Base-by-base conservation (phyloP, 2,888 invertebrate species). In the Cheilosia impressa region DNA sequence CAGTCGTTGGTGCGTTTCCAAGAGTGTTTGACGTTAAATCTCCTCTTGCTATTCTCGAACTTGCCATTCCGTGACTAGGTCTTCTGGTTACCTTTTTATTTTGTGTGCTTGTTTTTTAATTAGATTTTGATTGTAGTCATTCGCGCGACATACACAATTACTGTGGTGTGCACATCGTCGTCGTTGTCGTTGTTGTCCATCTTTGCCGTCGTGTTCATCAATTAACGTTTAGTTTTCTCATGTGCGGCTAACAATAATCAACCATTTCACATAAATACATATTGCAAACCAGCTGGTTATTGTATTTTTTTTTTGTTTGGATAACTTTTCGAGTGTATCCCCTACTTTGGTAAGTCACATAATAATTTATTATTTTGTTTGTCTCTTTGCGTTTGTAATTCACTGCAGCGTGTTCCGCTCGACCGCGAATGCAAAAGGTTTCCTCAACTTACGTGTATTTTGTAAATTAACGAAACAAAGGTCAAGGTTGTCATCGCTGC, bases 1-100 rank as follows among this genome's bases (percentile, higher is more conserved):
- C 87, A 89, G 89, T 89, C 85, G 88, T 88, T 88, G 73, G 87
- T 89, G 87, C 78, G 87, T 84, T 88, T 88, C 78, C 89, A 87
- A 87, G 85, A 78, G 75, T 87, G 88, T 87, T 88, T 87, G 88
- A 89, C 89, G 88, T 88, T 77, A 4, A 63, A 68, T 66, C 52
- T 24, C 77, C 77, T 82, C 62, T 68, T 71, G 60, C 58, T 75
- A 50, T 19, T 53, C 22, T 50, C 52, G 50, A 62, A 55, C 62
- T 77, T 62, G 69, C 63, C 63, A 63, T 47, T 69, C 15, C 55
- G 63, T 55, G 63, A 69, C 34, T 63, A 45, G 43, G 43, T 45
- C 34, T 63, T 55, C 15, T 43, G 24, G 38, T 47, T 43, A 41
- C 7, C 17, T 47, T 47, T 52, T 38, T 13, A n/a, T 38, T 38